Evolutionary conservation across 2,797 vertebrate genomes (phyloP).

Genomic region (Fringilla coelebs): DNA sequence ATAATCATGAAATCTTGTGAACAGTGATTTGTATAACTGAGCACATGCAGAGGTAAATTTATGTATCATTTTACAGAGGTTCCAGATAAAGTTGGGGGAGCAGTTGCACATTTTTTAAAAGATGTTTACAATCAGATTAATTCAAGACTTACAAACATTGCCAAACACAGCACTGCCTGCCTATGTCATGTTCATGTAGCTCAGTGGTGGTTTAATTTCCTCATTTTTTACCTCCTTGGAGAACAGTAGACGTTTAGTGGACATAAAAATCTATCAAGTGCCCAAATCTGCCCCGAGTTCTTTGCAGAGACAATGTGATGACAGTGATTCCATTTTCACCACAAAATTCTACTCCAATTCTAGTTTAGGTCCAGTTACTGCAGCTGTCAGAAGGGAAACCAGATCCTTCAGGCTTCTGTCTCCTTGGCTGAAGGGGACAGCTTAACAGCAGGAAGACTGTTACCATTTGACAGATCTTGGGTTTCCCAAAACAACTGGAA

Average conservation of each 20-base stretch:
- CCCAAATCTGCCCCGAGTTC: neutral
- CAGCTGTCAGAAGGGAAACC: neutral
- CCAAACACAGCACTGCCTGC: neutral
- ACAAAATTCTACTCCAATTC: neutral
- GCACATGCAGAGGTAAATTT: neutral
- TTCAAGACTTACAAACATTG: neutral
- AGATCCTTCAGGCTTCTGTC: neutral
- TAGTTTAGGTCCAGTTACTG: neutral
- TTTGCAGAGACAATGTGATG: neutral
- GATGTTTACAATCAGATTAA: neutral
- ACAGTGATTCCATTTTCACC: neutral
- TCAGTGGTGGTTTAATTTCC: neutral
- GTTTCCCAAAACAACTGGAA: neutral
- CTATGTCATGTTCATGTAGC: neutral
- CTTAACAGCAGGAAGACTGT: neutral
- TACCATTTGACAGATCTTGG: neutral
- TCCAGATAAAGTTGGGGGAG: neutral
- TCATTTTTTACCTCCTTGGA: neutral
- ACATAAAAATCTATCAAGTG: neutral
- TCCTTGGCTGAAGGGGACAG: neutral
- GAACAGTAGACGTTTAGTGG: neutral
- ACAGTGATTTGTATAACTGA: neutral
- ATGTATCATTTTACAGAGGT: neutral
- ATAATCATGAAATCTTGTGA: neutral
- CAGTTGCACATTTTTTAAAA: neutral